Evolutionary conservation across 2,113 vertebrate genomes (phyloP), one percentile per base, ranked within the genome.

Genomic region (Cyphomyrus plagiostoma): DNA sequence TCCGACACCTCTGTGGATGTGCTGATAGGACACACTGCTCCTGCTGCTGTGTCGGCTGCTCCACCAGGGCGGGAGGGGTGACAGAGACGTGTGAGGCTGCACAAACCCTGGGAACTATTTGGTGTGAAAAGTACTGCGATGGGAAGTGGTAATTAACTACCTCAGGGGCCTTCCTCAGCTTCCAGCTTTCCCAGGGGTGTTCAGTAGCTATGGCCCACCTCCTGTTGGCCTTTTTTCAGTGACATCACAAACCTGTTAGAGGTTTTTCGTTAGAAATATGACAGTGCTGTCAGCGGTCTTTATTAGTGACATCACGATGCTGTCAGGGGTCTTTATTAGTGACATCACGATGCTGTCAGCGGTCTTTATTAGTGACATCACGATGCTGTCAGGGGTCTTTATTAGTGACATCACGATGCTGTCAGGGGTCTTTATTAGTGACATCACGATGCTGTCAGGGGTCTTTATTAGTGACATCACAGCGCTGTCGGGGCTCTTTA

Each of bases 81-180:
- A 26, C 49, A 39, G 26, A 89, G 88, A 83, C 30, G 62, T 45
- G 77, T 26, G 50, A 82, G 74, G 77, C 88, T 56, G 21, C 52
- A 23, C 15, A 39, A 89, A 83, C 74, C 88, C 39, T 84, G 74
- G 70, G 88, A 83, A 83, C 74, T 83, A 84, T 89, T 89, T 52
- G 50, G 86, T 87, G 86, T 30, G 86, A 87, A 87, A 52, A 87
- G 26, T 35, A 87, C 48, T 35, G 50, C 5, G 26, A 15, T 87
- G 50, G 86, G 30, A 45, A 88, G 66, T 42, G 49, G 53, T 88
- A 90, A 88, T 90, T 88, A 46, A 26, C 50, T 48, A 35, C 35
- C 42, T 35, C 39, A 30, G 56, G 52, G 56, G 45, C 35, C 89
- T 19, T 89, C 89, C 74, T 74, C 39, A n/a, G 26, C 23, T 62